These are phyloP conservation scores for Petrosia ficiformis DNA, from an alignment of 37 sponge, comb jelly and placozoan species.

Conservation along the genomic window DNA sequence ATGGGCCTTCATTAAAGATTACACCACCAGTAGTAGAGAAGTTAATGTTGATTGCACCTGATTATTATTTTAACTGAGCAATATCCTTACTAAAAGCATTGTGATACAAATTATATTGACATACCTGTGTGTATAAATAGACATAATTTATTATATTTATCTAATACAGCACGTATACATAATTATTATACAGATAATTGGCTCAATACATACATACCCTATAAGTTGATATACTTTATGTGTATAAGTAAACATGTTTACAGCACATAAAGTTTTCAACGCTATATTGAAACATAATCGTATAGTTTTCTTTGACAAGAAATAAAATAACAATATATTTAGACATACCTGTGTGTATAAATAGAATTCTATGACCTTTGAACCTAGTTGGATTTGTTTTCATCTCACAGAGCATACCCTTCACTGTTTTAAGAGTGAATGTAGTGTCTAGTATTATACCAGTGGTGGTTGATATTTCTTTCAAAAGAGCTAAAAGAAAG, in stretches of 20 bases:
- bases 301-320: too few relatives aligned
- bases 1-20: too few relatives aligned
- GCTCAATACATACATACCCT: too few relatives aligned
- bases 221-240: too few relatives aligned
- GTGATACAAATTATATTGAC: background rate
- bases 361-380: constrained; percentile 68
- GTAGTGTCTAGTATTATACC: constrained; percentile 77
- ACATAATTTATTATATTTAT: background rate
- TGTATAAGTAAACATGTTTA: too few relatives aligned
- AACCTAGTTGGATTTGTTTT: constrained; percentile 58
- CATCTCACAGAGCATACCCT: constrained; percentile 82
- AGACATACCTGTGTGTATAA: constrained; percentile 87
- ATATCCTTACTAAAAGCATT: too few relatives aligned
- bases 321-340: background rate
- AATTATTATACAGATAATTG: background rate
- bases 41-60: too few relatives aligned
- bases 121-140: background rate
- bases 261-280: too few relatives aligned
- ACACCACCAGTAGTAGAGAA: too few relatives aligned
- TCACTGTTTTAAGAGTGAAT: constrained; percentile 82
- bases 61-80: too few relatives aligned
- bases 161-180: background rate
- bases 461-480: constrained; percentile 41
- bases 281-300: too few relatives aligned
- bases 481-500: background rate